Evolutionary conservation across 1,140 invertebrate species (phyloP), one percentile per base, ranked within the genome.

Genomic region (Danaus melanippus): DNA sequence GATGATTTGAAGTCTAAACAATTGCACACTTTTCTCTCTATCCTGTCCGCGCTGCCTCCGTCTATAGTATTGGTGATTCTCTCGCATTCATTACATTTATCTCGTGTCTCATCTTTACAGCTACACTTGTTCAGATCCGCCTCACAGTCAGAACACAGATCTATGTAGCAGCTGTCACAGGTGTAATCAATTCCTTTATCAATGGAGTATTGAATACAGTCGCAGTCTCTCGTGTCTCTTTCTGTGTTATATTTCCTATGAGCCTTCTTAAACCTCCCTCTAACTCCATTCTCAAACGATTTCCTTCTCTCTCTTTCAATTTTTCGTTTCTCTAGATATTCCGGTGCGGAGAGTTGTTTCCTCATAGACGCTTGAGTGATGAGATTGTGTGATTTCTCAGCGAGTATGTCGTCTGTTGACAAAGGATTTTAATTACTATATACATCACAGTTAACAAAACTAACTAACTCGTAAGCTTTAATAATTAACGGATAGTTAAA

Each of bases 321-420:
- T 78, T 93, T 90, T 43, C 93, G 79, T 71, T 94, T 93, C 75
- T 98, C 95, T 45, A 97, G 85, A 79, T 97, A 97, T 62, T 97
- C 95, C 1, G 96, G 96, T 0, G 95, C 94, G n/a, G 92, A 93
- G 55, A 95, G 90, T 66, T 93, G 91, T 67, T 92, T 91, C 62
- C 92, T 92, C 65, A 92, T 89, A 1, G 90, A 90, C 8, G 88
- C 85, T 76, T 88, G 84, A 0, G 86, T 87, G 15, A 88, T 88
- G 10, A 88, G 72, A 50, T 83, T 85, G 58, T 82, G 85, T 9
- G 87, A 88, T 68, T 88, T 87, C 56, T 87, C 86, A 5, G 85
- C 85, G 17, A 88, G 56, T 47, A 87, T 88, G 50, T 86, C 84
- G 73, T 87, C 85, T 87, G 76, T 9, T 84, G 84, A 32, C 21